Evolutionary conservation across 2,888 invertebrate species (phyloP), one percentile per base, ranked within the genome.

Genomic region (Podotricha telesiphe): DNA sequence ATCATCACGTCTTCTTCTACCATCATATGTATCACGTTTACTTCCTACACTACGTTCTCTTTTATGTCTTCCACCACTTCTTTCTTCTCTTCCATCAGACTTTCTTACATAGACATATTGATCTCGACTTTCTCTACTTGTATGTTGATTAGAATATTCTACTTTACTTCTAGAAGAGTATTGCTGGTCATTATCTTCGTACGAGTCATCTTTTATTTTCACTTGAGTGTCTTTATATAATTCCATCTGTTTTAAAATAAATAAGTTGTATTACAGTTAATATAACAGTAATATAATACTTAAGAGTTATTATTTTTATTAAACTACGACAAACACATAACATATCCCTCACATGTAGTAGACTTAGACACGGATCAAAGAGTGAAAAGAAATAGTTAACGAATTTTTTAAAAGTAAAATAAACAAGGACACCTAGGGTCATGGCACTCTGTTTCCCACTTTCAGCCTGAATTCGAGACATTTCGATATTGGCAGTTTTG

Each of bases 241-340:
- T 56, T 86, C 86, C 87, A 86, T 87, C 87, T 86, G 53, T 58
- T 58, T 17, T 42, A 65, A 59, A 58, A 56, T 8, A 50, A n/a
- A 10, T 2, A 19, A 15, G 7, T 20, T 6, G 13, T 40, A 48
- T 10, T 13, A 34, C 7, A 47, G 11, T 42, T 42, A 19, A 55
- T 20, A 10, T 17, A 8, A 11, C n/a, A 34, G 22, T 20, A 50
- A 20, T 22, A 50, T 11, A 20, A 34, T 37, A 37, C 7, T 8
- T 8, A 37, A 10, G 5, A 37, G 8, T 1, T 37, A 8, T 8
- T 37, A 7, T 10, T 8, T 10, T 37, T 28, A 5, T 28, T 2
- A 28, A 28, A 28, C 28, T n/a, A n/a, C n/a, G n/a, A n/a, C n/a
- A n/a, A n/a, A 28, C 6, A 6, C 6, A 2, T 28, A 4, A 28